phyloP scores from a whole-genome alignment of 1,140 invertebrate species.

The Proctacanthus coquilletti region DNA sequence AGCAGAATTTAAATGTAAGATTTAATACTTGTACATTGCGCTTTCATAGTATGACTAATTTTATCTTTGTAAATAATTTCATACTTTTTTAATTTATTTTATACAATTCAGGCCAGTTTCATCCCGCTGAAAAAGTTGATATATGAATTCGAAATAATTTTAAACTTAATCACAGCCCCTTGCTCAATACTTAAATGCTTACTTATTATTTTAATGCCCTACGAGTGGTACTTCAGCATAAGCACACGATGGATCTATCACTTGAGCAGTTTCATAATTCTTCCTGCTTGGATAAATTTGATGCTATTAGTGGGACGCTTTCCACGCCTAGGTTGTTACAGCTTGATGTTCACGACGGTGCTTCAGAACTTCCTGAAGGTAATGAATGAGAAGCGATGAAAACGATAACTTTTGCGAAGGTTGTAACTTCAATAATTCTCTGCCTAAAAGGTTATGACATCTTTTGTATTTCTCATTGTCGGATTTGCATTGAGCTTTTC shows the following conservation, averaged over 20 bases:
- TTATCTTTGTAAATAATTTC: too few relatives aligned
- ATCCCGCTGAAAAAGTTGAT: neutral
- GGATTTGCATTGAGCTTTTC: slow-evolving; percentile 40
- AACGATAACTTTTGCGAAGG: neutral
- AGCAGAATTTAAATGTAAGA: too few relatives aligned
- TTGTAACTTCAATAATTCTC: slow-evolving; percentile 2
- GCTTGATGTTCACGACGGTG: slow-evolving; percentile 36
- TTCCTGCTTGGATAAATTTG: slow-evolving; percentile 37
- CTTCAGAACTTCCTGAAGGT: slow-evolving; percentile 34
- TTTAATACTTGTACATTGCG: too few relatives aligned
- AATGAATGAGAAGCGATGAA: neutral
- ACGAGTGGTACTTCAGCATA: neutral
- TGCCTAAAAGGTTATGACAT: slow-evolving; percentile 29
- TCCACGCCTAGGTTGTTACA: slow-evolving; percentile 34
- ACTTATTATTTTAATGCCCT: neutral
- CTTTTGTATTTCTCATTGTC: slow-evolving; percentile 36
- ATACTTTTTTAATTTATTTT: too few relatives aligned
- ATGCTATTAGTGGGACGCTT: slow-evolving; percentile 36
- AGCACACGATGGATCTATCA: slow-evolving; percentile 25
- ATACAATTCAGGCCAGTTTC: neutral
- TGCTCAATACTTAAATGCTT: neutral
- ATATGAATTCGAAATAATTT: neutral
- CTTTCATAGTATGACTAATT: too few relatives aligned
- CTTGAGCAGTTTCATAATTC: slow-evolving; percentile 28
- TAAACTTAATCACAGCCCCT: neutral